Conservation (phyloP, 2,797 vertebrate species). For the Neosilurus hyrtlii region DNA sequence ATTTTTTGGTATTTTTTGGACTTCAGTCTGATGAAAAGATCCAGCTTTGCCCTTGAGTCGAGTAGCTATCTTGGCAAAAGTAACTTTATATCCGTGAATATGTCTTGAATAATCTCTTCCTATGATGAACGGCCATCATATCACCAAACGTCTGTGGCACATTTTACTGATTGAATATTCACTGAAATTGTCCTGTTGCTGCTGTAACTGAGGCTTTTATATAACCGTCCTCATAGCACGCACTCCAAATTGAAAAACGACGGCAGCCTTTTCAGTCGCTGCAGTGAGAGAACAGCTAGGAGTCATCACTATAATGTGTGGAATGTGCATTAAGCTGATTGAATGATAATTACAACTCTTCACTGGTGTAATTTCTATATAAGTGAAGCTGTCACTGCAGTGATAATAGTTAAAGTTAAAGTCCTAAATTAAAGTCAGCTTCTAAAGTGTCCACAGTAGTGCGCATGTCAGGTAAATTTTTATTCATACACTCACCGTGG, state of each 20-base stretch:
- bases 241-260: neutral
- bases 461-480: too few species aligned
- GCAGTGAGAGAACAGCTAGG: neutral
- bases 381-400: neutral
- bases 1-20: neutral
- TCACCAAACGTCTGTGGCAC: neutral
- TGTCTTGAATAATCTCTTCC: neutral
- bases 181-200: neutral
- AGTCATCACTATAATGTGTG: neutral
- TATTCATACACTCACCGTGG: too few species aligned
- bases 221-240: neutral
- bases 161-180: too few species aligned
- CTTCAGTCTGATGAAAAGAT: neutral
- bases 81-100: neutral
- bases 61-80: neutral
- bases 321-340: slow-evolving; percentile 4
- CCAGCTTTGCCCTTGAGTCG: neutral
- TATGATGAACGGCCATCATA: neutral
- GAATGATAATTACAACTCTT: neutral
- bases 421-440: neutral
- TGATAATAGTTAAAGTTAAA: too few species aligned
- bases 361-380: neutral
- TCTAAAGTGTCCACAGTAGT: neutral
- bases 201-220: neutral
- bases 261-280: neutral